Base-by-base conservation (phyloP, 1,140 invertebrate species). In the Drosophila sturtevanti region DNA sequence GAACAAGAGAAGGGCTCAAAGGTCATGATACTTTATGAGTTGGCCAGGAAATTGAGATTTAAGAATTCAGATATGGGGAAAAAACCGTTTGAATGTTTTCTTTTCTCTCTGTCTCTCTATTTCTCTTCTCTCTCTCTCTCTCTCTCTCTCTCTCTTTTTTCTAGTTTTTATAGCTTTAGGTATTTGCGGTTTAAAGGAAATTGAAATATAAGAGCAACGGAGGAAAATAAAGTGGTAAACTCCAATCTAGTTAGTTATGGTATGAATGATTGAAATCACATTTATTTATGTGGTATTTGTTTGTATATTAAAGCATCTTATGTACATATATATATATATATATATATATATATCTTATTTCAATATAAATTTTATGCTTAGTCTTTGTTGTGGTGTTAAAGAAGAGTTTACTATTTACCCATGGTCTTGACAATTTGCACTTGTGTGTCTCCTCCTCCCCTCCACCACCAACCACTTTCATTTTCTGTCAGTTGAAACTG, bases 11-110 rank as follows among this genome's bases (percentile, higher is more conserved):
- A 37, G 21, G 54, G 34, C 54, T 63, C 35, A 22, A 41, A 31
- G 44, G 12, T 63, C 11, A 51, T 63, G 61, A 55, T 66, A 68
- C 37, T 63, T 58, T 62, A 75, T 37, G 54, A 56, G 70, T 52
- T 41, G 64, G 10, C 11, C 35, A 24, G 68, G 48, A 66, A 66
- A 66, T 66, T 66, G 69, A 70, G 41, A 48, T 48, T 16, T 31
- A 41, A 24, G 52, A 56, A 64, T 58, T 64, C 37, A 64, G 64
- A 52, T 31, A 63, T 72, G 54, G 54, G 9, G n/a, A 62, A 38
- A 38, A 18, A n/a, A n/a, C n/a, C 24, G 38, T 24, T 54, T 52
- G 21, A 21, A 11, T 9, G 14, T 44, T 44, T 12, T 48, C 5
- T 31, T 31, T 31, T 6, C 27, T 6, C 27, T 31, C 7, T 6